Percentiles rank a stretch among this genome's conserved stretches.
These are phyloP conservation scores for Pelodiscus sinensis DNA, from an alignment of 2,113 vertebrate species.

Conservation along the genomic window DNA sequence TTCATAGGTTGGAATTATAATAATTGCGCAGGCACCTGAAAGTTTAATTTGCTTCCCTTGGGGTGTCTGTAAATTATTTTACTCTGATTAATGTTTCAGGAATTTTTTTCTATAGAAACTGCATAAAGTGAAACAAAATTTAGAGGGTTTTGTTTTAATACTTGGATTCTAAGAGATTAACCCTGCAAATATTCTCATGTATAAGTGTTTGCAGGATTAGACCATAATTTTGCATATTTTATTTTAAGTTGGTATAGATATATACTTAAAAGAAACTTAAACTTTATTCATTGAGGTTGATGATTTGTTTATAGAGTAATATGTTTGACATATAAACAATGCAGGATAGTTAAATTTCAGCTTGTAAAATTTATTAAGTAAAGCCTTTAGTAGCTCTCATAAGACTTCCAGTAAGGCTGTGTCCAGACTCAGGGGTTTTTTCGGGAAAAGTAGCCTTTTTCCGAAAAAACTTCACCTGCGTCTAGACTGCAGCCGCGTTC, in stretches of 20 bases:
- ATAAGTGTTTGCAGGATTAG: background rate
- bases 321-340: background rate
- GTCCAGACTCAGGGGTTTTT: no score
- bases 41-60: background rate
- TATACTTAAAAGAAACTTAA: background rate
- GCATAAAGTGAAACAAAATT: background rate
- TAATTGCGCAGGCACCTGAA: background rate
- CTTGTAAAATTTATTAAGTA: background rate
- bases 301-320: background rate
- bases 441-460: no score
- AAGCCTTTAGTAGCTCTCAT: background rate
- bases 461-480: no score
- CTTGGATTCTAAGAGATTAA: background rate
- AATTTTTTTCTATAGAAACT: background rate
- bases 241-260: background rate
- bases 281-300: background rate
- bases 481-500: no score
- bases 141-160: background rate
- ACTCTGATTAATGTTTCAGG: background rate
- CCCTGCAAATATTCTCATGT: background rate
- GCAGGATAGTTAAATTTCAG: rapidly evolving
- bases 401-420: background rate
- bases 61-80: background rate
- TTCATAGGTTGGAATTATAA: background rate
- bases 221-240: background rate